Conservation (phyloP, 1,140 invertebrate genomes). For the Araneus ventricosus region DNA sequence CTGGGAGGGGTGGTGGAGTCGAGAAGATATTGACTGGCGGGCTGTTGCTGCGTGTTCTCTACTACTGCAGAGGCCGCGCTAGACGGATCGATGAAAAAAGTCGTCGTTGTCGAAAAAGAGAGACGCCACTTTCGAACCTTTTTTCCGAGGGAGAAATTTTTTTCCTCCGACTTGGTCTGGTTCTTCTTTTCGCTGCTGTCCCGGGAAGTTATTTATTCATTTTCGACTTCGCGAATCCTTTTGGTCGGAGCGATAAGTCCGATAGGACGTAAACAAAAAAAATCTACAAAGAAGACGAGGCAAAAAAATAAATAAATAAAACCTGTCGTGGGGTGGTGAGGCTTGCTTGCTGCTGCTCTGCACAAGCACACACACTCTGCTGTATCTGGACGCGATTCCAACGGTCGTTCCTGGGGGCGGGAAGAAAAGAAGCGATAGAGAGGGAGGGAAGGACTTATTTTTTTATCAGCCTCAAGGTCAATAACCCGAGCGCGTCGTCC, state of each 20-base stretch:
- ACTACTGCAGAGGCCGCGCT: conserved; percentile 44
- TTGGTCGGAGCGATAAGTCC: conserved; percentile 37
- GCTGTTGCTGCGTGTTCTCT: conserved; percentile 61
- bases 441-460: neutral
- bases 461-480: conserved; percentile 63
- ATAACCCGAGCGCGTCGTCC: conserved; percentile 69
- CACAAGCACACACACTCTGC: neutral
- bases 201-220: conserved; percentile 53
- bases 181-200: conserved; percentile 33
- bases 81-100: conserved; percentile 76
- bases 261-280: conserved; percentile 43
- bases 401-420: neutral
- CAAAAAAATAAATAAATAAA: neutral
- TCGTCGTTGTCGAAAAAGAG: conserved; percentile 63
- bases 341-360: neutral
- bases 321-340: neutral
- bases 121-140: conserved; percentile 68
- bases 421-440: neutral
- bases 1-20: conserved; percentile 49
- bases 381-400: neutral
- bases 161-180: conserved; percentile 12
- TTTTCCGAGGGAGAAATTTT: neutral
- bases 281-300: neutral
- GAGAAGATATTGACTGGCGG: conserved; percentile 75
- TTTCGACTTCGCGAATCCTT: conserved; percentile 58